These are phyloP conservation scores for Lepas anatifera DNA, from an alignment of 2,888 invertebrate genomes.

Conservation along the genomic window DNA sequence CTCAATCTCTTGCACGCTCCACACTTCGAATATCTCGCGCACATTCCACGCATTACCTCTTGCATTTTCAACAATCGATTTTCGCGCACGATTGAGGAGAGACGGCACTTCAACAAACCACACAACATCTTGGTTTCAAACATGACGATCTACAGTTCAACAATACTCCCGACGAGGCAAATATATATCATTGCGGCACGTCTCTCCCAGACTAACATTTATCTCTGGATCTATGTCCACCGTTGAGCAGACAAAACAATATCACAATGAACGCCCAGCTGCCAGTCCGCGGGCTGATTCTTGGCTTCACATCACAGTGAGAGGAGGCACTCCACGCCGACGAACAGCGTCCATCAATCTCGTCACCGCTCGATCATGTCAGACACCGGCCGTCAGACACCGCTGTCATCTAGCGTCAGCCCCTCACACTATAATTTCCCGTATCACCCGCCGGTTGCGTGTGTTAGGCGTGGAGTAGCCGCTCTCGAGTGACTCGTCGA, in stretches of 20 bases:
- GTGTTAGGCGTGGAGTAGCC: conserved; percentile 91
- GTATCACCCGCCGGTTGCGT: conserved; percentile 77
- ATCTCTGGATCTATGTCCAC: conserved; percentile 39
- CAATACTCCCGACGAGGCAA: no score
- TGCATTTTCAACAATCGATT: background rate
- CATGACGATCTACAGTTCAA: background rate
- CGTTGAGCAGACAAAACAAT: conserved; percentile 10
- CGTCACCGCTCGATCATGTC: background rate
- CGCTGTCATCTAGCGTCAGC: background rate
- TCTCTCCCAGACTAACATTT: background rate
- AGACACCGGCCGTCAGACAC: background rate
- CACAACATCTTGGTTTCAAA: background rate
- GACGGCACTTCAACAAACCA: background rate
- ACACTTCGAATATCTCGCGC: no score
- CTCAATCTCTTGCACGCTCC: no score
- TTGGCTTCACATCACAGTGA: background rate
- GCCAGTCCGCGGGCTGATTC: background rate
- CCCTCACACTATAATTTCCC: conserved; percentile 70
- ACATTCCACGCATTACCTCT: no score
- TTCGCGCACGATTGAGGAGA: background rate
- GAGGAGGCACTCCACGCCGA: background rate
- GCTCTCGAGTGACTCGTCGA: conserved; percentile 85
- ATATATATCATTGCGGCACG: background rate
- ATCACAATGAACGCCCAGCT: conserved; percentile 3
- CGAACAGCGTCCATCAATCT: no score